Percentiles rank a stretch among this genome's conserved stretches.
These are phyloP conservation scores for Cyclopterus lumpus DNA, from an alignment of 2,797 vertebrate genomes.

Conservation along the genomic window DNA sequence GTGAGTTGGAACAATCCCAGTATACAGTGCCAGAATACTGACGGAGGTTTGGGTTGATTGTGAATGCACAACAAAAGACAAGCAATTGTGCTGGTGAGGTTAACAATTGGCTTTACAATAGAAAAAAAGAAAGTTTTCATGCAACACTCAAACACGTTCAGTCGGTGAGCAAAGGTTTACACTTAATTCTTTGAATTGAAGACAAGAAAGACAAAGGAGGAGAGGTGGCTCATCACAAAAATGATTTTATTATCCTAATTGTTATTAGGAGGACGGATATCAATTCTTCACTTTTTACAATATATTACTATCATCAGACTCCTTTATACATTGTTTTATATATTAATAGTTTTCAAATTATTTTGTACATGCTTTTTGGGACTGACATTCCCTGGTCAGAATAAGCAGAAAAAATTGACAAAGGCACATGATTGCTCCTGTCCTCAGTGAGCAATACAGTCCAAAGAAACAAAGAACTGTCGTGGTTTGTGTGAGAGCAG, in stretches of 20 bases:
- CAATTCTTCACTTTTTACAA: conserved; percentile 78
- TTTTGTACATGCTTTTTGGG: conserved; percentile 89
- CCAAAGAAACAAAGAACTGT: conserved; percentile 79
- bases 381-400: conserved; percentile 83
- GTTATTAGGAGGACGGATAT: conserved; percentile 74
- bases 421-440: conserved; percentile 93
- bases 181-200: not conserved
- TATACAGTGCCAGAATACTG: conserved; percentile 35
- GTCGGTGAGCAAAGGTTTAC: not conserved
- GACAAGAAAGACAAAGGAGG: conserved; percentile 14
- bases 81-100: conserved; percentile 36
- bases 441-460: conserved; percentile 83
- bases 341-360: conserved; percentile 82
- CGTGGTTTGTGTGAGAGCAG: conserved; percentile 57
- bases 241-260: conserved; percentile 82
- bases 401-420: conserved; percentile 79
- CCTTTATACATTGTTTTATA: conserved; percentile 83
- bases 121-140: conserved; percentile 28
- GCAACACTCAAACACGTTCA: conserved; percentile 1
- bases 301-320: conserved; percentile 82
- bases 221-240: conserved; percentile 65
- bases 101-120: conserved; percentile 34
- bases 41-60: conserved; percentile 47
- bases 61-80: conserved; percentile 58
- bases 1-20: conserved; percentile 56